These are phyloP conservation scores for Allolobophora icterica DNA, from an alignment of 2,888 invertebrate species.

Conservation along the genomic window DNA sequence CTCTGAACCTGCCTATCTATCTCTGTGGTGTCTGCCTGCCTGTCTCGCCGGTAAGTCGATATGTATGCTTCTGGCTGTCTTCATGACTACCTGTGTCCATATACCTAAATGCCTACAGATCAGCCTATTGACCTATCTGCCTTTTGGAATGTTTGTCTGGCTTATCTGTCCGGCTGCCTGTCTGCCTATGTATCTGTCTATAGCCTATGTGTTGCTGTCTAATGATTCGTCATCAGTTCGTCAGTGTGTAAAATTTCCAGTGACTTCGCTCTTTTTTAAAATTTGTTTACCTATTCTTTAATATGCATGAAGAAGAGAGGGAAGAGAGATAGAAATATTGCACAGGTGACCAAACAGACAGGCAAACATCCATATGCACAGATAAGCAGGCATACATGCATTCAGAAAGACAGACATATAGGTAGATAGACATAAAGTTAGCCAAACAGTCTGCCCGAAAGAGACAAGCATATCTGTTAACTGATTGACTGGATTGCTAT, in stretches of 20 bases:
- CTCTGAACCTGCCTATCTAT: neutral
- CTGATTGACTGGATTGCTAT: neutral
- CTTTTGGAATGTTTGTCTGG: neutral
- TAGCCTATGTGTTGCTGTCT: neutral
- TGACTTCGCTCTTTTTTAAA: too few relatives aligned
- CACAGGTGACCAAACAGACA: too few relatives aligned
- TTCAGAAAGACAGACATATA: too few relatives aligned
- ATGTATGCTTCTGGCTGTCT: conserved; percentile 17
- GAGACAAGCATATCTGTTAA: neutral
- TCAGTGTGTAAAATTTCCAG: neutral
- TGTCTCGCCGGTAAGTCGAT: neutral
- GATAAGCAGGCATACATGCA: too few relatives aligned
- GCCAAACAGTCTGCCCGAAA: too few relatives aligned
- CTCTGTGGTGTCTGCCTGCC: neutral
- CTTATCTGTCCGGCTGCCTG: neutral
- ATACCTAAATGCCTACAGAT: neutral
- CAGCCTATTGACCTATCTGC: neutral
- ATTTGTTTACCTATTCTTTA: too few relatives aligned
- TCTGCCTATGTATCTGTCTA: neutral
- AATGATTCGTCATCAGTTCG: neutral
- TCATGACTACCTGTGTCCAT: neutral
- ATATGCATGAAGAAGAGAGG: too few relatives aligned
- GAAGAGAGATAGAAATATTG: too few relatives aligned
- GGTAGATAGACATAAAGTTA: too few relatives aligned
- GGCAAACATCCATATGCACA: too few relatives aligned